Percentiles rank a stretch among this genome's conserved stretches.
phyloP scores from a whole-genome alignment of 92 coral and sea anemone genomes.

The Plumapathes pennacea region DNA sequence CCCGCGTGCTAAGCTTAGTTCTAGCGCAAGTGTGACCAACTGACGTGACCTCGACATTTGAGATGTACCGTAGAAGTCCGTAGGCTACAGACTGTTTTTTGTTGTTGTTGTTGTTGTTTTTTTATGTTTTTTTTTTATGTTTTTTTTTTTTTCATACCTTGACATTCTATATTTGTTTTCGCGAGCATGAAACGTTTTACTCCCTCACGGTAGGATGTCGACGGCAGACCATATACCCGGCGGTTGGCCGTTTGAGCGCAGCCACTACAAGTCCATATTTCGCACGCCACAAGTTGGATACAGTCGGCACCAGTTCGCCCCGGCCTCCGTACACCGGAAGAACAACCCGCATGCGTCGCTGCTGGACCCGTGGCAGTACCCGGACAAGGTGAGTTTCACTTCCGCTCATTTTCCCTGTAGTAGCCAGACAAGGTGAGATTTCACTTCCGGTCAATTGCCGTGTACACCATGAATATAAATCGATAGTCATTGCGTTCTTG shows the following conservation, averaged over 20 bases:
- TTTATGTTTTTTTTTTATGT: too few relatives aligned
- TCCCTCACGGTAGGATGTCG: slow-evolving; percentile 44
- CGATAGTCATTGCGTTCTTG: neutral
- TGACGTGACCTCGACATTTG: too few relatives aligned
- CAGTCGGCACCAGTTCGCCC: slow-evolving; percentile 85
- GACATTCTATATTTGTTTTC: neutral
- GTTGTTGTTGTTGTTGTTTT: too few relatives aligned
- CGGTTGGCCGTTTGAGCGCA: slow-evolving; percentile 94
- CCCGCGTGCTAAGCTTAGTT: too few relatives aligned
- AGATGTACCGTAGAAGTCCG: too few relatives aligned
- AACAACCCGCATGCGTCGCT: slow-evolving; percentile 94
- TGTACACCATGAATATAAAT: neutral
- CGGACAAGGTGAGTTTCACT: slow-evolving; percentile 65
- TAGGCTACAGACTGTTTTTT: too few relatives aligned
- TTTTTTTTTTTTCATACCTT: neutral
- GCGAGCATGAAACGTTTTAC: neutral
- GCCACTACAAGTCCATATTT: slow-evolving; percentile 87
- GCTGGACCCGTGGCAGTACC: slow-evolving; percentile 87
- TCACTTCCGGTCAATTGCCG: too few relatives aligned
- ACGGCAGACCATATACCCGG: slow-evolving; percentile 93
- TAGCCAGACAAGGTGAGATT: too few relatives aligned
- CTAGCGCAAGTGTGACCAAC: too few relatives aligned
- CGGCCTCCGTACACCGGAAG: slow-evolving; percentile 78
- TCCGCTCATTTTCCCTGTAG: too few relatives aligned
- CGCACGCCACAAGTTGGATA: slow-evolving; percentile 82